A percentile compares a stretch with the other conserved stretches of the same genome.
These are phyloP conservation scores for Bombus huntii DNA, from an alignment of 1,140 invertebrate genomes.

Conservation along the genomic window DNA sequence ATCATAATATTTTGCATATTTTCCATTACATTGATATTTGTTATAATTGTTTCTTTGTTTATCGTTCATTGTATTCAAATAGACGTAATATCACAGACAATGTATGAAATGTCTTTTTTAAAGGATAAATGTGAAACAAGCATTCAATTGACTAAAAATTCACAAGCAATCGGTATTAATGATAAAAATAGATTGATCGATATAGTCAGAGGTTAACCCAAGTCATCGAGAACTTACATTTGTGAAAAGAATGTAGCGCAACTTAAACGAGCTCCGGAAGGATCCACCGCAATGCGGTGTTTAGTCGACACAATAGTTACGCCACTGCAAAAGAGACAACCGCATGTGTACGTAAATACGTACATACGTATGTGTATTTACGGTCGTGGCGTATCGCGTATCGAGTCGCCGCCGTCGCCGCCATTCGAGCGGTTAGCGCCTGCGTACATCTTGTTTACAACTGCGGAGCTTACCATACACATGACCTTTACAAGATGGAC, in stretches of 20 bases:
- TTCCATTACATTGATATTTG: not conserved
- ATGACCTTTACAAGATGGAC: constrained; percentile 83
- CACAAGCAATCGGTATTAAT: not conserved
- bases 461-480: constrained; percentile 81
- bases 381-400: constrained; percentile 70
- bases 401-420: constrained; percentile 75
- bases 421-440: constrained; percentile 78
- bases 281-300: constrained; percentile 63
- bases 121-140: not conserved
- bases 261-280: constrained; percentile 35
- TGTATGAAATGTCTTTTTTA: not conserved
- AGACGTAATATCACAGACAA: not conserved
- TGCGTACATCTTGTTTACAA: constrained; percentile 83
- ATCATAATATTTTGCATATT: not conserved
- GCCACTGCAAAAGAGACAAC: constrained; percentile 45
- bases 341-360: constrained; percentile 51
- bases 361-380: constrained; percentile 57
- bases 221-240: constrained; percentile 16
- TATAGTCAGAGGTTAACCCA: not conserved
- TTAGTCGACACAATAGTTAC: constrained; percentile 55
- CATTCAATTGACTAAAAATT: not conserved
- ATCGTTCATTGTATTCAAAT: not conserved
- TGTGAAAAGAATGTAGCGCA: constrained; percentile 30
- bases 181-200: not conserved
- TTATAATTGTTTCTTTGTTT: not conserved